Evolutionary conservation across 2,888 invertebrate species (phyloP).

Genomic region (Sclerodermus sp.): DNA sequence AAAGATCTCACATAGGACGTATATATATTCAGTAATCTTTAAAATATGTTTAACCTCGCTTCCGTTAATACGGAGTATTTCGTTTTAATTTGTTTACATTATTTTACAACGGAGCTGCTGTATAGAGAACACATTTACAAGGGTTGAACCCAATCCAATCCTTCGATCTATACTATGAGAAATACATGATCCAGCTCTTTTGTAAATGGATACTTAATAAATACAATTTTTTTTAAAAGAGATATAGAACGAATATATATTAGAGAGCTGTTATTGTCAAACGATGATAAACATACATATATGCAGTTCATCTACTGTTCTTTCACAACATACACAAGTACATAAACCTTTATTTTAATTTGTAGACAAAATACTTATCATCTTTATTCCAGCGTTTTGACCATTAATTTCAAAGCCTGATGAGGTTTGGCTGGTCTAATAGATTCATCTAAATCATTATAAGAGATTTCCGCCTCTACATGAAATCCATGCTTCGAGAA

Average conservation of each 20-base stretch:
- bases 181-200: conserved; percentile 21
- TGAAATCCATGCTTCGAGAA: conserved; percentile 70
- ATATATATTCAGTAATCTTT: no score
- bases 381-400: conserved; percentile 50
- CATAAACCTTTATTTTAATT: conserved; percentile 1
- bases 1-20: no score
- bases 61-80: no score
- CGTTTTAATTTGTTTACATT: neutral
- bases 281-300: conserved; percentile 45
- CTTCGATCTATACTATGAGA: conserved; percentile 14
- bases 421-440: conserved; percentile 72
- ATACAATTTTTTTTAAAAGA: conserved; percentile 22
- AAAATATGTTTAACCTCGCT: no score
- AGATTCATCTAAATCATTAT: conserved; percentile 71
- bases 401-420: conserved; percentile 72
- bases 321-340: conserved; percentile 16
- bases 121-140: neutral
- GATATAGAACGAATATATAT: conserved; percentile 26
- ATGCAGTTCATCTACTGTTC: conserved; percentile 39
- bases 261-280: conserved; percentile 51
- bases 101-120: neutral
- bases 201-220: conserved; percentile 18
- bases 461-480: conserved; percentile 67
- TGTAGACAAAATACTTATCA: neutral
- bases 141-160: conserved; percentile 15